Evolutionary conservation across 2,797 vertebrate genomes (phyloP).

Genomic region (Steatocranus sp.): DNA sequence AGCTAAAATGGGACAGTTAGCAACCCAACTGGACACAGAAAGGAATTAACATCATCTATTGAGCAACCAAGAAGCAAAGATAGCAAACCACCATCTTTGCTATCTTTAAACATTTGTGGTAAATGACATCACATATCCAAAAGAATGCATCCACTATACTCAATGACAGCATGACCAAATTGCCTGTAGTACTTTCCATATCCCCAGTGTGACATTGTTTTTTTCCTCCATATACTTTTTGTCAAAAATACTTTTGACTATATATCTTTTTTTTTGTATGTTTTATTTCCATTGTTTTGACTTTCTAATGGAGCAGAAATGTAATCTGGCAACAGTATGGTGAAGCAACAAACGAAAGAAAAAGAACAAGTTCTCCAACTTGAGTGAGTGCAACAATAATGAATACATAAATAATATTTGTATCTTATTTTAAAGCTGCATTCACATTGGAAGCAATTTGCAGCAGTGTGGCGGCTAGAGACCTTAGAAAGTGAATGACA

Average conservation of each 20-base stretch:
- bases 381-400: neutral
- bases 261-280: neutral
- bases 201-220: neutral
- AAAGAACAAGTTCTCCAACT: neutral
- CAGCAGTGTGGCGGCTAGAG: neutral
- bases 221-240: neutral
- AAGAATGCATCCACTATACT: neutral
- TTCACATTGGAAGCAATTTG: neutral
- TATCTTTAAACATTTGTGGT: neutral
- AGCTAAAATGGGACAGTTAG: neutral
- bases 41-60: rapidly evolving
- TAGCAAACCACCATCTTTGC: neutral
- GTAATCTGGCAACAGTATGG: neutral
- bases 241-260: neutral
- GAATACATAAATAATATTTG: neutral
- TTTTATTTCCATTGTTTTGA: neutral
- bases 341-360: neutral
- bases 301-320: neutral
- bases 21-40: neutral
- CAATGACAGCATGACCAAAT: neutral
- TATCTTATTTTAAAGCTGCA: neutral
- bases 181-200: neutral
- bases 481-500: neutral
- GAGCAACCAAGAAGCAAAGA: neutral
- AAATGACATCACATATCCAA: neutral